phyloP scores from a whole-genome alignment of 2,113 vertebrate species.

The Drymodes brunneopygia region DNA sequence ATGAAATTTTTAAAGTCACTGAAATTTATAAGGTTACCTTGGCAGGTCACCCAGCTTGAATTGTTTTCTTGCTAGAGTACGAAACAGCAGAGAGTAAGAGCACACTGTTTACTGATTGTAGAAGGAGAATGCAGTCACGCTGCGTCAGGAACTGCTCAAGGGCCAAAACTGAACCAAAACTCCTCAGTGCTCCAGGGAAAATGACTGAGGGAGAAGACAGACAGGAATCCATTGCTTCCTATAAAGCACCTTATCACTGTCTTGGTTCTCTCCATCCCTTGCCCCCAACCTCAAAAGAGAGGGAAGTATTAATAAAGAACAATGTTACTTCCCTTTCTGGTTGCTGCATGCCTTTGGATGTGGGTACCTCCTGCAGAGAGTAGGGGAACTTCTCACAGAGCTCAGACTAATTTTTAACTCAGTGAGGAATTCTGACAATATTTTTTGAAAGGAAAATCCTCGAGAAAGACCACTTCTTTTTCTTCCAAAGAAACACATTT shows the following conservation, averaged over 20 bases:
- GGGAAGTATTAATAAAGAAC: neutral
- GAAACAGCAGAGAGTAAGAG: neutral
- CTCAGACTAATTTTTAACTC: neutral
- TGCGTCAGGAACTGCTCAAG: neutral
- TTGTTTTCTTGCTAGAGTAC: neutral
- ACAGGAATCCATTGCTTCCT: neutral
- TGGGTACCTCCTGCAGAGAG: neutral
- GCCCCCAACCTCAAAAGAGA: neutral
- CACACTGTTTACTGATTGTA: neutral
- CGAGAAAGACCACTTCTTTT: neutral
- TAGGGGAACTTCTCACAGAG: neutral
- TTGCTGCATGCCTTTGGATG: neutral
- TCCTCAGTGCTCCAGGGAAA: neutral
- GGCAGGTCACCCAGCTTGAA: slow-evolving; percentile 17
- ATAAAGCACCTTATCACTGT: neutral
- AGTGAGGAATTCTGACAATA: neutral
- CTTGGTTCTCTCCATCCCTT: neutral
- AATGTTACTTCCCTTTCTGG: neutral
- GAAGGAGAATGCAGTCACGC: neutral
- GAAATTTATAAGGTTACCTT: slow-evolving; percentile 59
- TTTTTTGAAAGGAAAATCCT: neutral
- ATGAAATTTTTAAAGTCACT: slow-evolving; percentile 54
- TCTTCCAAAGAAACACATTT: neutral
- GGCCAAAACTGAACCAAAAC: neutral
- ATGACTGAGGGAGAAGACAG: neutral